phyloP scores from a whole-genome alignment of 2,888 invertebrate genomes.

The Eugnorisma glareosa region DNA sequence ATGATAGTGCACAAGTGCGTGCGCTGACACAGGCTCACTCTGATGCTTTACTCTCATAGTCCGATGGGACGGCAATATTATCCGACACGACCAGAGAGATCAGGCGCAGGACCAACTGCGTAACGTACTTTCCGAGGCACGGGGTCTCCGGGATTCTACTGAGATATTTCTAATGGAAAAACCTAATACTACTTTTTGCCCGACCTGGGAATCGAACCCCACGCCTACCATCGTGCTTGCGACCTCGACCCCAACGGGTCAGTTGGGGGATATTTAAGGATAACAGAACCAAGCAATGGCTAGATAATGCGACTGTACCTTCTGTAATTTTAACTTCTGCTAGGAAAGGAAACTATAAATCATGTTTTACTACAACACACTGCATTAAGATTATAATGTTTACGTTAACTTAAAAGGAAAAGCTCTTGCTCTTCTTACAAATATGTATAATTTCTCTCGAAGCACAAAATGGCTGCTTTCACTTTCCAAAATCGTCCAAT shows the following conservation, averaged over 20 bases:
- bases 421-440: slow-evolving; percentile 16
- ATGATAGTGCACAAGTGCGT: too few species aligned
- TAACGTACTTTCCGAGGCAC: too few species aligned
- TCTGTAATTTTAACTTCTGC: neutral
- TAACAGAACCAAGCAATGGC: neutral
- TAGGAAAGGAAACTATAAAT: neutral
- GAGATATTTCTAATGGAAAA: too few species aligned
- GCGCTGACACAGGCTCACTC: too few species aligned
- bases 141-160: too few species aligned
- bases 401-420: slow-evolving; percentile 9
- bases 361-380: neutral
- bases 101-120: too few species aligned
- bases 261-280: too few species aligned
- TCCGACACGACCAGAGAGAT: too few species aligned
- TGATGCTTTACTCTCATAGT: too few species aligned
- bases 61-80: too few species aligned
- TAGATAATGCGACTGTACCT: neutral
- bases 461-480: slow-evolving; percentile 32
- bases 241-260: neutral
- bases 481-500: slow-evolving; percentile 41
- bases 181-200: neutral
- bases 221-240: neutral
- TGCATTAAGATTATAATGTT: neutral
- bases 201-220: neutral
- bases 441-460: slow-evolving; percentile 29